Evolutionary conservation across 2,113 vertebrate genomes (phyloP).

Genomic region (Girardinichthys multiradiatus): DNA sequence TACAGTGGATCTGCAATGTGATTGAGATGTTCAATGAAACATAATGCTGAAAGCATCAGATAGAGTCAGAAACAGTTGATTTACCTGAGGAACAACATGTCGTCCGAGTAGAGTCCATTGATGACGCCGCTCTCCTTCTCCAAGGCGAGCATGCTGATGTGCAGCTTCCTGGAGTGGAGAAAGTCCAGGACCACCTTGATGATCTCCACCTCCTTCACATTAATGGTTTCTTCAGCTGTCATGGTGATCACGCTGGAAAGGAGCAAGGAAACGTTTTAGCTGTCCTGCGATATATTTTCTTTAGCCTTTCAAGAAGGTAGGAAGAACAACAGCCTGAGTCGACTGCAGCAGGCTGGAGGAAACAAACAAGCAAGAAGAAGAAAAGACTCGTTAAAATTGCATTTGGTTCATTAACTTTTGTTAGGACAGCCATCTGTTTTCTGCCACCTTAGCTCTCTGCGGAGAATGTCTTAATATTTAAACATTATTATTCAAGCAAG

Average conservation of each 20-base stretch:
- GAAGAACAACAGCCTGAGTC: background rate
- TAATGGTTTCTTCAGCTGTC: conserved; percentile 98
- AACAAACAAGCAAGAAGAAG: background rate
- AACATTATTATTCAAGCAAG: background rate
- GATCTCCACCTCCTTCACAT: conserved; percentile 98
- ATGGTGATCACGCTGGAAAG: conserved; percentile 81
- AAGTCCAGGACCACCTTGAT: conserved; percentile 97
- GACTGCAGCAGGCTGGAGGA: background rate
- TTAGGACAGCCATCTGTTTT: no score
- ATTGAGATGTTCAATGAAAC: conserved; percentile 15
- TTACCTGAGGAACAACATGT: conserved; percentile 98
- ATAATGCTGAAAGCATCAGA: conserved; percentile 5
- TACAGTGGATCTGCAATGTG: conserved; percentile 18
- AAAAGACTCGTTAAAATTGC: background rate
- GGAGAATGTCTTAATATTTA: background rate
- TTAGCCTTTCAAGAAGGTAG: no score
- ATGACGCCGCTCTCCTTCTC: conserved; percentile 99
- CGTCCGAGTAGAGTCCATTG: conserved; percentile 97
- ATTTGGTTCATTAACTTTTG: background rate
- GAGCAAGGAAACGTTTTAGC: background rate
- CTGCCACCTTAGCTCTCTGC: background rate
- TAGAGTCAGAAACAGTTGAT: conserved; percentile 6
- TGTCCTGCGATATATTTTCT: no score
- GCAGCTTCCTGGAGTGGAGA: conserved; percentile 94
- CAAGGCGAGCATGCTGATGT: conserved; percentile 97